Conservation (phyloP, 2,113 vertebrate species). For the Crocuta crocuta region DNA sequence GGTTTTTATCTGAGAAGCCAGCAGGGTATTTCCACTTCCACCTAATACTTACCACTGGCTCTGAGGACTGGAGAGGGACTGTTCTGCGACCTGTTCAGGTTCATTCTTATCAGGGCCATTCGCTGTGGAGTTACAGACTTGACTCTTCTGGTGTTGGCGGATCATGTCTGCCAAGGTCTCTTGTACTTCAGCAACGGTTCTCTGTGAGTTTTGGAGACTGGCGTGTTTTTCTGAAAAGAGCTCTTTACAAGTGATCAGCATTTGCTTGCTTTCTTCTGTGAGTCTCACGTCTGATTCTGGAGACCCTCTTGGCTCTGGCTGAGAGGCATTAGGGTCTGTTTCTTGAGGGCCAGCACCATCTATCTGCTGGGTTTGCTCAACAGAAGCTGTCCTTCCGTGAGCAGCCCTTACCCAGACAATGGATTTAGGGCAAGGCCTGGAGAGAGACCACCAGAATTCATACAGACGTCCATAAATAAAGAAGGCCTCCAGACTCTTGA, state of each 20-base stretch:
- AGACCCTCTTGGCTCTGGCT: neutral
- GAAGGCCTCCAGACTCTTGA: constrained; percentile 90
- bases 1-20: neutral
- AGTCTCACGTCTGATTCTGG: neutral
- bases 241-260: constrained; percentile 80
- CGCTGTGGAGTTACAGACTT: constrained; percentile 73
- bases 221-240: constrained; percentile 92
- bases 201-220: constrained; percentile 88
- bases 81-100: constrained; percentile 49
- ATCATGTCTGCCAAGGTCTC: constrained; percentile 90
- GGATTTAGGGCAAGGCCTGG: neutral
- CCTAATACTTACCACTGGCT: constrained; percentile 79
- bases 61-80: neutral
- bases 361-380: neutral
- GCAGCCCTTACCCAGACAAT: neutral
- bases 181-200: constrained; percentile 88
- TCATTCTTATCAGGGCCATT: constrained; percentile 68
- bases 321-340: neutral
- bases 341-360: constrained; percentile 41
- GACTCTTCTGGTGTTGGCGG: constrained; percentile 88
- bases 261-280: neutral
- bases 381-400: neutral
- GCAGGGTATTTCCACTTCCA: neutral
- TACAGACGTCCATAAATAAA: constrained; percentile 91
- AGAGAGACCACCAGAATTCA: constrained; percentile 91